Base-by-base conservation (phyloP, 1,140 invertebrate genomes). In the Agraylea sexmaculata region DNA sequence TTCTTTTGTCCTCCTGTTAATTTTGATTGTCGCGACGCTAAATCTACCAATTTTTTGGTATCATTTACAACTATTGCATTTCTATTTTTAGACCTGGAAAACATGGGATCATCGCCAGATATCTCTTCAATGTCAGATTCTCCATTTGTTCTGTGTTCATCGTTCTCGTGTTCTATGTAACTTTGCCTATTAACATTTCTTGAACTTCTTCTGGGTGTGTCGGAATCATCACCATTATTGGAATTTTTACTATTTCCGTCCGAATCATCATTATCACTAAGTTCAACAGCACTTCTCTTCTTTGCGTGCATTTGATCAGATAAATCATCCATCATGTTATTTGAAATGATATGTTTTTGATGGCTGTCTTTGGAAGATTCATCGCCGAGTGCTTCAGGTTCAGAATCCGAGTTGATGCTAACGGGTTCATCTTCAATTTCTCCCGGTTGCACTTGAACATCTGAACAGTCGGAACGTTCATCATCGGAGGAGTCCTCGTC, bases 31-130 rank as follows among this genome's bases (percentile, higher is more conserved):
- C 52, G 59, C 8, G 68, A 60, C 5, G 77, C 78, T 44, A 83
- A 80, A 56, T 80, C 77, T 8, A 80, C 77, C 34, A 82, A 59
- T 27, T 74, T 67, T 58, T 82, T 83, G 1, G 79, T 80, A 51
- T 83, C 77, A 51, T 76, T 83, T 0, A 80, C 74, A 19, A 83
- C 73, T 39, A 83, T 80, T 2, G 79, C 74, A 46, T 56, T 66
- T 34, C 52, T 46, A 37, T 40, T 66, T 57, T 51, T 58, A 56
- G 1, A 60, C 40, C 19, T 53, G 59, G 50, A 65, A 57, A 55
- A 71, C 53, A 82, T 50, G n/a, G 80, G 80, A 66, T 80, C 77
- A 41, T 78, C 72, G 5, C 72, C 71, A 16, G 75, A 55, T 11
- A 76, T 65, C 58, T 79, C 78, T 49, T 78, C 73, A 42, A 77